phyloP scores from a whole-genome alignment of 2,888 invertebrate genomes.

The Apamea epomidion region DNA sequence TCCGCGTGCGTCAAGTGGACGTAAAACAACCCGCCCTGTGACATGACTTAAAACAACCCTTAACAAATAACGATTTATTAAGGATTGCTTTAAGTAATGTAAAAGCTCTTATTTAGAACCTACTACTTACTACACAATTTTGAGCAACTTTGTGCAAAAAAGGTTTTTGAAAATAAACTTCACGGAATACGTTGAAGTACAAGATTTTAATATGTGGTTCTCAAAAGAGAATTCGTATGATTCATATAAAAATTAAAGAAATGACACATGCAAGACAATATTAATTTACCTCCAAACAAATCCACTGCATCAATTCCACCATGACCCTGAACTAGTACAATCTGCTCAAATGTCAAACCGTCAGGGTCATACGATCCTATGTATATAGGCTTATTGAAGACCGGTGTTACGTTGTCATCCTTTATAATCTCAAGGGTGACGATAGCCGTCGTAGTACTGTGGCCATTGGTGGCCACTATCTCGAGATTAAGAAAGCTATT shows the following conservation, averaged over 20 bases:
- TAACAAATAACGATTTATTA: background rate
- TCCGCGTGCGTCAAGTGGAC: too few species aligned
- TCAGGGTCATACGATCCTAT: constrained; percentile 73
- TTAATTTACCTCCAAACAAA: constrained; percentile 78
- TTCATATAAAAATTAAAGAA: background rate
- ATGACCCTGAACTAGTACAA: constrained; percentile 78
- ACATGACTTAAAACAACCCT: background rate
- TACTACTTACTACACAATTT: background rate
- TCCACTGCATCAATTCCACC: constrained; percentile 75
- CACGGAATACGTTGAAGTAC: background rate
- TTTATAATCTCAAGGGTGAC: constrained; percentile 81
- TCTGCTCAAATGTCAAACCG: constrained; percentile 74
- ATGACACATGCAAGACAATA: background rate
- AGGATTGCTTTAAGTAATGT: background rate
- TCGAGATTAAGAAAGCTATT: constrained; percentile 77
- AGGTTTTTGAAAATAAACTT: background rate
- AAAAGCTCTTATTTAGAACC: background rate
- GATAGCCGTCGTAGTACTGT: constrained; percentile 71
- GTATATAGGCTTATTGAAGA: constrained; percentile 77
- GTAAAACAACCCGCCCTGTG: background rate
- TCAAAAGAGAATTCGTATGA: background rate
- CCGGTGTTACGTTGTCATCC: constrained; percentile 79
- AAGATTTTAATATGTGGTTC: background rate
- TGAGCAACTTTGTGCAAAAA: background rate
- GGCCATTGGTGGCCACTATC: constrained; percentile 72